phyloP scores from a whole-genome alignment of 2,113 vertebrate species.

The Lipophrys pholis region DNA sequence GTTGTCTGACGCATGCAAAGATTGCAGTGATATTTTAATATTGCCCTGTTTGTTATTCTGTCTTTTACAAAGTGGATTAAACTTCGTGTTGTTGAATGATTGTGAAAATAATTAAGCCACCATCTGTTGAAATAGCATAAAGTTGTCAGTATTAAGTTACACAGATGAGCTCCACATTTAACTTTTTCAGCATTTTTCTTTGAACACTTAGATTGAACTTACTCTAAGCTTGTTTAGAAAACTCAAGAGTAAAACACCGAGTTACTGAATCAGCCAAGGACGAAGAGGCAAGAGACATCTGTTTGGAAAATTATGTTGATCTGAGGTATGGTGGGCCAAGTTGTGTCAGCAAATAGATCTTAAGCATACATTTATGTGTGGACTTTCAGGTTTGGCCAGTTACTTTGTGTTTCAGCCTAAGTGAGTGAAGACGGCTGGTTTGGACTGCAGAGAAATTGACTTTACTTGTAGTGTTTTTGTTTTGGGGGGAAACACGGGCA shows the following conservation, averaged over 20 bases:
- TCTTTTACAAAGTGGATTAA: too few species aligned
- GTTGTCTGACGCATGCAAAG: not conserved
- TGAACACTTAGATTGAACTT: too few species aligned
- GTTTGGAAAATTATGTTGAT: not conserved
- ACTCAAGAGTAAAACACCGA: too few species aligned
- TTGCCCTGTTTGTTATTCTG: too few species aligned
- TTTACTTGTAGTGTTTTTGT: constrained; percentile 65
- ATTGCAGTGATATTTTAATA: too few species aligned
- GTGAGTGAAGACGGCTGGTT: constrained; percentile 55
- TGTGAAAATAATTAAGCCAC: too few species aligned
- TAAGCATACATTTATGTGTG: constrained; percentile 40
- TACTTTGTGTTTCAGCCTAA: constrained; percentile 27
- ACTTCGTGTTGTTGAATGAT: too few species aligned
- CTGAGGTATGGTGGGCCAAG: constrained; percentile 27
- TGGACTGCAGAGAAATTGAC: constrained; percentile 49
- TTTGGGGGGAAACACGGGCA: constrained; percentile 38
- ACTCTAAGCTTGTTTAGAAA: too few species aligned
- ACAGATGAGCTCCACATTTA: too few species aligned
- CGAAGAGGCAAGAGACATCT: not conserved
- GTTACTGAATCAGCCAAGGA: not conserved
- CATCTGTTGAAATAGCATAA: too few species aligned
- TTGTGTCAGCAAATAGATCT: constrained; percentile 15
- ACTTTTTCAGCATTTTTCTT: too few species aligned
- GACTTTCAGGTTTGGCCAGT: constrained; percentile 63
- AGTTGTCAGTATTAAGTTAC: too few species aligned